phyloP scores from a whole-genome alignment of 2,888 invertebrate species.

The Lasiommata megera region DNA sequence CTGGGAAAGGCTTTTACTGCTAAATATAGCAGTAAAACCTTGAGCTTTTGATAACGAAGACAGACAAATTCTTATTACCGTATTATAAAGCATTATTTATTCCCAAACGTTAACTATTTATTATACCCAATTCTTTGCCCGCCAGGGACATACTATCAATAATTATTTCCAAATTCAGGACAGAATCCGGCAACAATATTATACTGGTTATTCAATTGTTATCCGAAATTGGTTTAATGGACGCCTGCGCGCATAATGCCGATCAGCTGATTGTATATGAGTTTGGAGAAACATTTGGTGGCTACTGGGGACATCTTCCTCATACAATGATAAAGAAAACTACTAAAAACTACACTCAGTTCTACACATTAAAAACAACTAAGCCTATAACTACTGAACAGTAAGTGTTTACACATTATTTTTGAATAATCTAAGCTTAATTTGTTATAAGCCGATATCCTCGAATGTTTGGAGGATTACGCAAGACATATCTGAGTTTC shows the following conservation, averaged over 20 bases:
- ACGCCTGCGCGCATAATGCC: constrained; percentile 42
- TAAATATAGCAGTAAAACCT: too few relatives aligned
- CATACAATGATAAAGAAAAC: constrained; percentile 40
- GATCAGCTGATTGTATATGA: constrained; percentile 61
- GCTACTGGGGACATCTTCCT: constrained; percentile 66
- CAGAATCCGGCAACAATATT: constrained; percentile 63
- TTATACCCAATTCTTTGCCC: too few relatives aligned
- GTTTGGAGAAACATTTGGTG: constrained; percentile 66
- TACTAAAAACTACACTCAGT: constrained; percentile 30
- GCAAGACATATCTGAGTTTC: too few relatives aligned
- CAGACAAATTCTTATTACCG: too few relatives aligned
- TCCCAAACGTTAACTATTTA: too few relatives aligned
- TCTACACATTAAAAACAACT: constrained; percentile 51
- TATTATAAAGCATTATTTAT: too few relatives aligned
- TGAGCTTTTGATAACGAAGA: too few relatives aligned
- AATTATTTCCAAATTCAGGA: constrained; percentile 42
- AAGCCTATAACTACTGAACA: constrained; percentile 28
- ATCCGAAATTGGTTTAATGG: constrained; percentile 37
- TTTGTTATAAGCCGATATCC: too few relatives aligned
- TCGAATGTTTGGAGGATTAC: too few relatives aligned
- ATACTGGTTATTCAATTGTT: constrained; percentile 56
- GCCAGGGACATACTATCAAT: too few relatives aligned
- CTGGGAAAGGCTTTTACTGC: too few relatives aligned
- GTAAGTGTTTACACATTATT: constrained; percentile 2
- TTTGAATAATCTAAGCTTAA: too few relatives aligned